phyloP scores from a whole-genome alignment of 2,797 vertebrate species.

The Rhadinocentrus ornatus region DNA sequence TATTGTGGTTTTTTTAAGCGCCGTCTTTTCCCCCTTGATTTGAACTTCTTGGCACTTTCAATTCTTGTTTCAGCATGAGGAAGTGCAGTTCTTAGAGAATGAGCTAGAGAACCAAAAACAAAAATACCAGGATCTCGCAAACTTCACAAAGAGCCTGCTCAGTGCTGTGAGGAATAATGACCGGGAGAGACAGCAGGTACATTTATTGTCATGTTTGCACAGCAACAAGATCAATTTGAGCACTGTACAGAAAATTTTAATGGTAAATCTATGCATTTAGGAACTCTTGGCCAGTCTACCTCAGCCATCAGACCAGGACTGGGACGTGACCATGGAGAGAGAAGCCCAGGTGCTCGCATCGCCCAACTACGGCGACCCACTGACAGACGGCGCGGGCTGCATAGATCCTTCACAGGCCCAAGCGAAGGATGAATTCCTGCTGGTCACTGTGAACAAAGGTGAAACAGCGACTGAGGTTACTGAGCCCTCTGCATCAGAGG shows the following conservation, averaged over 20 bases:
- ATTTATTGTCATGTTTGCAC: background rate
- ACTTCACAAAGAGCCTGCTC: slow-evolving; percentile 92
- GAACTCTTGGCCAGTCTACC: slow-evolving; percentile 95
- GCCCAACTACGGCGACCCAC: slow-evolving; percentile 45
- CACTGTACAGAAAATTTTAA: background rate
- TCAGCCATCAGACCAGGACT: slow-evolving; percentile 92
- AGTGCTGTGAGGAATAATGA: slow-evolving; percentile 90
- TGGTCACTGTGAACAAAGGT: slow-evolving; percentile 54
- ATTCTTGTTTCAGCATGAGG: slow-evolving; percentile 87
- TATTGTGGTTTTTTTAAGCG: background rate
- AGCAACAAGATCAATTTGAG: background rate
- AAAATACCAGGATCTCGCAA: slow-evolving; percentile 91
- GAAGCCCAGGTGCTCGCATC: slow-evolving; percentile 49
- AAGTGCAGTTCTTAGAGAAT: slow-evolving; percentile 94
- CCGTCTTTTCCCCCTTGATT: slow-evolving; percentile 1
- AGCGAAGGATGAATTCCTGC: slow-evolving; percentile 46
- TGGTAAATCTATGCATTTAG: slow-evolving; percentile 67
- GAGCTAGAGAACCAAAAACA: slow-evolving; percentile 95
- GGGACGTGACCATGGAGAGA: slow-evolving; percentile 83
- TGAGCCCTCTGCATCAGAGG: slow-evolving; percentile 93
- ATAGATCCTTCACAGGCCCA: slow-evolving; percentile 21
- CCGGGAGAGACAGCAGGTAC: slow-evolving; percentile 93
- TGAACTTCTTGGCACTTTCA: background rate
- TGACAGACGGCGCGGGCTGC: slow-evolving; percentile 4
- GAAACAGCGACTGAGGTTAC: slow-evolving; percentile 62